phyloP scores from a whole-genome alignment of 2,888 invertebrate species.

The Octonoba sinensis region DNA sequence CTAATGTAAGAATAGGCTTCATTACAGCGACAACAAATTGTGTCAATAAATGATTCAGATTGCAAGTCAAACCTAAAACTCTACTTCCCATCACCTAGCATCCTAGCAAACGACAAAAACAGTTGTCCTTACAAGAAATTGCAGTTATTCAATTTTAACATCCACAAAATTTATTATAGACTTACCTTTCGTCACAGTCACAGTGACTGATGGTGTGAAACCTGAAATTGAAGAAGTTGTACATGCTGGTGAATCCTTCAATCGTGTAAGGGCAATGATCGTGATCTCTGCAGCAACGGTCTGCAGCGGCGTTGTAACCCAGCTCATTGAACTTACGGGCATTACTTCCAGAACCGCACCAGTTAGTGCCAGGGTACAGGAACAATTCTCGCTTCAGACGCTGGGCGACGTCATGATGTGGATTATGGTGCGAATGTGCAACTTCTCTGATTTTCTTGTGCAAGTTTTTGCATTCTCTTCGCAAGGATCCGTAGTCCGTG shows the following conservation, averaged over 20 bases:
- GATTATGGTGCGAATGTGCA: background rate
- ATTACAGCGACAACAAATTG: no score
- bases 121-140: no score
- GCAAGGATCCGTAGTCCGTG: slow-evolving; percentile 51
- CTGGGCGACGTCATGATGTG: slow-evolving; percentile 10
- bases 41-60: no score
- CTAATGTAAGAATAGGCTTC: no score
- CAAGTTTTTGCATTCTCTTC: slow-evolving; percentile 52
- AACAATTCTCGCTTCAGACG: slow-evolving; percentile 78
- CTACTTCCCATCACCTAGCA: no score
- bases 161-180: slow-evolving; percentile 26
- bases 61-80: no score
- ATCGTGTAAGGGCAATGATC: slow-evolving; percentile 90
- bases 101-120: no score
- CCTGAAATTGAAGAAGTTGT: slow-evolving; percentile 89
- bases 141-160: no score
- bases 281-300: slow-evolving; percentile 87
- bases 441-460: slow-evolving; percentile 50
- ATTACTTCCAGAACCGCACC: slow-evolving; percentile 91
- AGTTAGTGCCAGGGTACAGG: slow-evolving; percentile 89
- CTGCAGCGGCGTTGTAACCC: slow-evolving; percentile 86
- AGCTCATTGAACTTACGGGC: slow-evolving; percentile 85
- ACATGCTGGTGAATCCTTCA: slow-evolving; percentile 85
- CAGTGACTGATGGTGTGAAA: slow-evolving; percentile 93
- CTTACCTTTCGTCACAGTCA: slow-evolving; percentile 89